Evolutionary conservation across 2,888 invertebrate genomes (phyloP), one percentile per base, ranked within the genome.

Genomic region (Leucophora obtusa): DNA sequence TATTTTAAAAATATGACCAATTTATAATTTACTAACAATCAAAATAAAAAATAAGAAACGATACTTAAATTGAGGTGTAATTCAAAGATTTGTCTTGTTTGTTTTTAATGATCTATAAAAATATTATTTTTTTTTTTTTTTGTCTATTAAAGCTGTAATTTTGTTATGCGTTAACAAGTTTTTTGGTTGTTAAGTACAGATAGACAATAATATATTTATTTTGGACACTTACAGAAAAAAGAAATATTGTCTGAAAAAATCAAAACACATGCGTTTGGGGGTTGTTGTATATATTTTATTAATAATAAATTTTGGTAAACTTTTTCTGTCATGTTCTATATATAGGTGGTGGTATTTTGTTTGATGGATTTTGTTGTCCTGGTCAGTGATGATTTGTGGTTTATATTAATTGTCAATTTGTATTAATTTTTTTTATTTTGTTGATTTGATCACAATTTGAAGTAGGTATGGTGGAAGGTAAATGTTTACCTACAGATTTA

Each of bases 111-210:
- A n/a, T 28, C 5, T 47, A 53, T 70, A 65, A 77, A 65, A 65
- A 54, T n/a, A 65, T 71, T 14, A 63, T 53, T 21, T 51, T 8
- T 68, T 43, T 53, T 43, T 18, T 60, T 60, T 59, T n/a, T 1
- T 35, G 63, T n/a, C 14, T 43, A 60, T 60, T 71, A 54, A 47
- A 33, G 76, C 53, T 35, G 6, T 28, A 71, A 59, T 63, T 9
- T 66, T 68, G 54, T 21, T 1, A 28, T 54, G 35, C 2, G 43
- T 71, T 71, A 60, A 77, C 47, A 28, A 0, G 6, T 54, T 54
- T 71, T 71, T 72, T 66, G 65, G 65, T 66, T 71, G 43, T 60
- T 47, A 66, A 38, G 35, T 70, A 72, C 71, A 65, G 24, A 54
- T 54, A 54, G 10, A 59, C 28, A 65, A 47, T 47, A 47, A 47